Conservation (phyloP, 2,113 vertebrate genomes). For the Oophaga pumilio region DNA sequence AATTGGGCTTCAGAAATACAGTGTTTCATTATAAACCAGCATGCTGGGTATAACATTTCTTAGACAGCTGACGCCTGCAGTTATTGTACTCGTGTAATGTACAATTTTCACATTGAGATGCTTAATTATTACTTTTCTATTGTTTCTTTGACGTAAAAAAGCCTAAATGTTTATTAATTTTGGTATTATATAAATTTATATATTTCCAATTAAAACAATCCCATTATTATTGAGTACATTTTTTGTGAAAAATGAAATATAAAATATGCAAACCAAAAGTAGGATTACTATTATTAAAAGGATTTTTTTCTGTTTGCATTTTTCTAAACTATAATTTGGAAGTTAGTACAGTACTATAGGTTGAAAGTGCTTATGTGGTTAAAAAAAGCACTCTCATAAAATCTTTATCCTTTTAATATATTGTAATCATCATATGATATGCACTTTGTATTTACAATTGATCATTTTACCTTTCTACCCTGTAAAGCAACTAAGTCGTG, state of each 20-base stretch:
- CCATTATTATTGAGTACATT: not conserved
- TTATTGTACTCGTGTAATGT: not conserved
- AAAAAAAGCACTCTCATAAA: no score
- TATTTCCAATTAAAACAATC: not conserved
- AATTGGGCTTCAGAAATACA: slow-evolving; percentile 11
- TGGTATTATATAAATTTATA: not conserved
- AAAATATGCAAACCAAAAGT: not conserved
- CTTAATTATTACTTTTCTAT: not conserved
- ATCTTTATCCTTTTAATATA: no score
- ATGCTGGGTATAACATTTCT: not conserved
- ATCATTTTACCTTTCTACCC: no score
- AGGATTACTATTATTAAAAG: not conserved
- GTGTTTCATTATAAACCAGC: not conserved
- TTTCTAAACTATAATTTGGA: no score
- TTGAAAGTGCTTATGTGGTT: no score
- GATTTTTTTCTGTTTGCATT: no score
- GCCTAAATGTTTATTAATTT: not conserved
- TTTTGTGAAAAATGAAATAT: not conserved
- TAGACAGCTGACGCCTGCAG: not conserved
- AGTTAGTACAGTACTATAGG: no score
- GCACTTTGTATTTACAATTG: no score
- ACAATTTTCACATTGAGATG: not conserved
- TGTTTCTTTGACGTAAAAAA: not conserved
- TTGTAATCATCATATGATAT: no score
- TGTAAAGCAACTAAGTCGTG: no score